Evolutionary conservation across 1,140 invertebrate genomes (phyloP).

Genomic region (Zaprionus ghesquierei): DNA sequence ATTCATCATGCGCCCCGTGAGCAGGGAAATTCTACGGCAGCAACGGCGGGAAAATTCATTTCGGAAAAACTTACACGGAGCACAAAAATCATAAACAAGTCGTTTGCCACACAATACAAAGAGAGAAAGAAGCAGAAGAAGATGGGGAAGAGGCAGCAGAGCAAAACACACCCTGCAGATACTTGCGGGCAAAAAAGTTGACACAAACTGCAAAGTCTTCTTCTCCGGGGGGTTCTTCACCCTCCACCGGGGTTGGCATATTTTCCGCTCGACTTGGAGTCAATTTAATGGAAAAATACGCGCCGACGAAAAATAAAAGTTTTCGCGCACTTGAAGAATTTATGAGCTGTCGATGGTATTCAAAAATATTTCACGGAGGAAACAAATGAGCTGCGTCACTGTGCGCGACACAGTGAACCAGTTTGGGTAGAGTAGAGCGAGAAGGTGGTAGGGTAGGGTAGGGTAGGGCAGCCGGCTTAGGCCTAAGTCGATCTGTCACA

Average conservation of each 20-base stretch:
- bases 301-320: conserved; percentile 66
- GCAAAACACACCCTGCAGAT: conserved; percentile 31
- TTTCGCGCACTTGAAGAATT: conserved; percentile 62
- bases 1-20: conserved; percentile 76
- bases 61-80: conserved; percentile 53
- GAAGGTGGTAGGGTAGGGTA: background rate
- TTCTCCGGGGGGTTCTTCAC: background rate
- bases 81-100: conserved; percentile 76
- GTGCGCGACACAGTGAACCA: background rate
- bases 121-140: background rate
- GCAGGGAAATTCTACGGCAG: conserved; percentile 28
- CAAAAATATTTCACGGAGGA: conserved; percentile 70
- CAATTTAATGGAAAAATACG: conserved; percentile 81
- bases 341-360: conserved; percentile 76
- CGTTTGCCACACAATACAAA: conserved; percentile 22
- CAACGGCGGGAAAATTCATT: conserved; percentile 59
- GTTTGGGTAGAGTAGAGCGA: background rate
- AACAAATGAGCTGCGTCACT: background rate
- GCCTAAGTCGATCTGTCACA: conserved; percentile 74
- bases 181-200: conserved; percentile 57
- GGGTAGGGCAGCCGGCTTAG: conserved; percentile 43
- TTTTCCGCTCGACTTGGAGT: conserved; percentile 75
- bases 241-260: conserved; percentile 40
- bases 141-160: background rate
- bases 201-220: conserved; percentile 35